A percentile compares a stretch with the other conserved stretches of the same genome.
These are phyloP conservation scores for Epiblema foenella DNA, from an alignment of 2,888 invertebrate genomes.

Conservation along the genomic window DNA sequence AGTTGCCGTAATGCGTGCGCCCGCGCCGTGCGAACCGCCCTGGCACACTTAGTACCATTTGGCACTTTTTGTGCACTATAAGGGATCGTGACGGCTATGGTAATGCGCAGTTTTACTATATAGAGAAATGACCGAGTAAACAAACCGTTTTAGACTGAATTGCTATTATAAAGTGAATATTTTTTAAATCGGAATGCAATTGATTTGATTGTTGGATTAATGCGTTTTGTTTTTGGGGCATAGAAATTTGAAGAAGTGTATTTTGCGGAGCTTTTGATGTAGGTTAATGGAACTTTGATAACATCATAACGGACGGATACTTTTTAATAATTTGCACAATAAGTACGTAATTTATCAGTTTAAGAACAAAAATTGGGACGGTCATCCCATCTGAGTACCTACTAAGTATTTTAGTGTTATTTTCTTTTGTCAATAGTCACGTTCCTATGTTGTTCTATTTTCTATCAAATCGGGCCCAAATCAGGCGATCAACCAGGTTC, in stretches of 20 bases:
- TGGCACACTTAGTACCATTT: constrained; percentile 71
- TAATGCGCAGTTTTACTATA: constrained; percentile 68
- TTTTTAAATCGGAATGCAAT: constrained; percentile 10
- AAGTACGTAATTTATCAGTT: neutral
- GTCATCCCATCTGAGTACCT: neutral
- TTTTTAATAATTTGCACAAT: neutral
- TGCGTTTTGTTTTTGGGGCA: neutral
- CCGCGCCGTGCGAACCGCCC: constrained; percentile 73
- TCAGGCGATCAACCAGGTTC: too few relatives aligned
- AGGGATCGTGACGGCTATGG: constrained; percentile 78
- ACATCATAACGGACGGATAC: neutral
- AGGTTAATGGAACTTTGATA: neutral
- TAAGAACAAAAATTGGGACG: neutral
- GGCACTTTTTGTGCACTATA: constrained; percentile 70
- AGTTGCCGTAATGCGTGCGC: constrained; percentile 69
- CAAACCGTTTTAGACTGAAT: constrained; percentile 2
- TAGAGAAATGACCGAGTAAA: constrained; percentile 3
- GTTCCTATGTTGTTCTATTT: neutral
- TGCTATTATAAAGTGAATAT: too few relatives aligned
- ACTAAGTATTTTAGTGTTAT: neutral
- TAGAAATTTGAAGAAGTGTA: neutral
- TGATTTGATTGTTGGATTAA: neutral
- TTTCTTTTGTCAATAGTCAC: neutral
- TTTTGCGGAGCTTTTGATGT: neutral
- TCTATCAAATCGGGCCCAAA: too few relatives aligned